phyloP scores from a whole-genome alignment of 1,140 invertebrate species.

The Drosophila ohnishii region DNA sequence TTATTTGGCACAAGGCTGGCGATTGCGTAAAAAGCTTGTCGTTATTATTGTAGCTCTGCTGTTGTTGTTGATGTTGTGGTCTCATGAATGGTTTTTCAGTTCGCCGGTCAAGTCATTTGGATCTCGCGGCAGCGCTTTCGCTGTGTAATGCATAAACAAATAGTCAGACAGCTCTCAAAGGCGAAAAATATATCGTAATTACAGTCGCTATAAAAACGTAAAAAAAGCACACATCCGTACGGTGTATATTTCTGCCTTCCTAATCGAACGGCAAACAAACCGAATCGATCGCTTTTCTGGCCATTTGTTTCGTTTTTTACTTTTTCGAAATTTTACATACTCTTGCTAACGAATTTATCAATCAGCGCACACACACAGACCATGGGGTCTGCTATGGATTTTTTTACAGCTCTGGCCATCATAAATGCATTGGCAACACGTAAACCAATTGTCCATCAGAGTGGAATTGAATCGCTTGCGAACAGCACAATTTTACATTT shows the following conservation, averaged over 20 bases:
- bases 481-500: constrained; percentile 22
- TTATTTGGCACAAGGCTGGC: constrained; percentile 77
- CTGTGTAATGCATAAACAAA: constrained; percentile 68
- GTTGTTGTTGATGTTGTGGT: constrained; percentile 27
- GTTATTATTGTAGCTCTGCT: constrained; percentile 31
- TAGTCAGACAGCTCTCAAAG: constrained; percentile 18
- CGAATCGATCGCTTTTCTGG: constrained; percentile 25
- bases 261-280: constrained; percentile 57
- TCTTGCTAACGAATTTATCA: constrained; percentile 73
- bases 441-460: constrained; percentile 39
- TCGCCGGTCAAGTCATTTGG: constrained; percentile 50
- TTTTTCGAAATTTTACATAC: constrained; percentile 51
- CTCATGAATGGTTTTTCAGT: constrained; percentile 59
- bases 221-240: constrained; percentile 35
- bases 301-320: constrained; percentile 2
- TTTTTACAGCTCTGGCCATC: constrained; percentile 25
- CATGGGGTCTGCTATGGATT: background rate
- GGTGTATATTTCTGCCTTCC: constrained; percentile 46
- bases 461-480: constrained; percentile 12
- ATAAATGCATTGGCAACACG: constrained; percentile 41
- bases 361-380: constrained; percentile 36
- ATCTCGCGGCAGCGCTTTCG: constrained; percentile 40
- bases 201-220: constrained; percentile 27
- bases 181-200: constrained; percentile 26
- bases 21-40: constrained; percentile 62